Percentiles rank a stretch among this genome's conserved stretches.
These are phyloP conservation scores for Carcina quercana DNA, from an alignment of 2,888 invertebrate species.

Conservation along the genomic window DNA sequence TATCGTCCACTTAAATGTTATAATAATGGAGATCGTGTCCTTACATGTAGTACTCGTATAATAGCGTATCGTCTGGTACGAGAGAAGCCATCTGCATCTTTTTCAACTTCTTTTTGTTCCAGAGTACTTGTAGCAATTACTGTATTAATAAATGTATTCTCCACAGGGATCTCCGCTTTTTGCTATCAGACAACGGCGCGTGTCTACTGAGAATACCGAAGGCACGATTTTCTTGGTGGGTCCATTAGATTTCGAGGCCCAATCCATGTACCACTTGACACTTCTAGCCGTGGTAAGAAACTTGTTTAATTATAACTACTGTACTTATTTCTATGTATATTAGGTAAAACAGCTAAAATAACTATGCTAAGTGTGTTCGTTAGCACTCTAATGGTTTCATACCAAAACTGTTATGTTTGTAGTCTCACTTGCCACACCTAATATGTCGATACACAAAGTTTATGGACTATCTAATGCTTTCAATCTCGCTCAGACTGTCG, in stretches of 20 bases:
- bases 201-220: slow-evolving; percentile 84
- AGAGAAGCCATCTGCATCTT: slow-evolving; percentile 17
- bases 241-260: slow-evolving; percentile 90
- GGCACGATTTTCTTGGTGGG: slow-evolving; percentile 86
- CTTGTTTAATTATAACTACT: slow-evolving; percentile 4
- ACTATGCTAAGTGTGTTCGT: background rate
- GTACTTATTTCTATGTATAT: background rate
- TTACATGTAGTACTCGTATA: slow-evolving; percentile 40
- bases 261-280: slow-evolving; percentile 91
- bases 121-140: slow-evolving; percentile 12
- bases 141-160: slow-evolving; percentile 15
- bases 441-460: background rate
- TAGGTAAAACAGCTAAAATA: background rate
- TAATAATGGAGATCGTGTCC: slow-evolving; percentile 49
- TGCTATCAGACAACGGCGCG: slow-evolving; percentile 84
- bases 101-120: slow-evolving; percentile 8
- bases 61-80: slow-evolving; percentile 27
- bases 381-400: slow-evolving; percentile 3
- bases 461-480: slow-evolving; percentile 2
- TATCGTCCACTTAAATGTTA: slow-evolving; percentile 47
- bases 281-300: slow-evolving; percentile 88
- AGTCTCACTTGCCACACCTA: slow-evolving; percentile 4
- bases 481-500: background rate
- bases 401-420: slow-evolving; percentile 6
- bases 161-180: slow-evolving; percentile 83